Base-by-base conservation (phyloP, 2,888 invertebrate species). In the Rotaria sp. region DNA sequence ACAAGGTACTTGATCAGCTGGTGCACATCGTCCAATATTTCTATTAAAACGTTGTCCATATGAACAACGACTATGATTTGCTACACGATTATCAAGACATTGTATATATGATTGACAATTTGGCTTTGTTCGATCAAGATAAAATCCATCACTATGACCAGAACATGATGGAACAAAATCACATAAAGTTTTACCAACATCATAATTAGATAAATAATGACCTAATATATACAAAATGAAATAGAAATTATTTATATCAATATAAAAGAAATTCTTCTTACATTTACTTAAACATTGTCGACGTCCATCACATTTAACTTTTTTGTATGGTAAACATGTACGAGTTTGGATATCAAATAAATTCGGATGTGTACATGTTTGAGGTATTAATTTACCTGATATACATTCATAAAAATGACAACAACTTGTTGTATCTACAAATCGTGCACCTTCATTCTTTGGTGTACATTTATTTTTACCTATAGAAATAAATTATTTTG, bases 391-490 rank as follows among this genome's bases (percentile, higher is more conserved):
- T 30, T 85, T 80, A 48, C 87, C 87, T 38, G 80, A 84, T 50
- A 84, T 67, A 74, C 87, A 87, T 84, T 87, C 87, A 45, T 84
- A 84, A 84, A 85, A 87, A 52, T 85, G 87, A 84, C 87, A 87
- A 48, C 85, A 85, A 67, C 87, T 87, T 55, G 80, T 85, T 11
- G 59, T 84, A 84, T 87, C 87, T 30, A 85, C 85, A 84, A 87
- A 87, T 35, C 85, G 59, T 24, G 85, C 57, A 38, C 80, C 85
- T 41, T 87, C 87, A 57, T 75, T 87, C 21, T 85, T 80, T 24
- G 38, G 24, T 41, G 85, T 85, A 87, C 87, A 87, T 26, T 84
- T 80, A 26, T 85, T 75, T 30, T 21, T 30, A 84, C 87, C 85
- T 85, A 24, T 24, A 1, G n/a, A 38, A 41, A 26, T 4, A 52